Conservation (phyloP, 2,113 vertebrate species). For the Antechinus stuartii region DNA sequence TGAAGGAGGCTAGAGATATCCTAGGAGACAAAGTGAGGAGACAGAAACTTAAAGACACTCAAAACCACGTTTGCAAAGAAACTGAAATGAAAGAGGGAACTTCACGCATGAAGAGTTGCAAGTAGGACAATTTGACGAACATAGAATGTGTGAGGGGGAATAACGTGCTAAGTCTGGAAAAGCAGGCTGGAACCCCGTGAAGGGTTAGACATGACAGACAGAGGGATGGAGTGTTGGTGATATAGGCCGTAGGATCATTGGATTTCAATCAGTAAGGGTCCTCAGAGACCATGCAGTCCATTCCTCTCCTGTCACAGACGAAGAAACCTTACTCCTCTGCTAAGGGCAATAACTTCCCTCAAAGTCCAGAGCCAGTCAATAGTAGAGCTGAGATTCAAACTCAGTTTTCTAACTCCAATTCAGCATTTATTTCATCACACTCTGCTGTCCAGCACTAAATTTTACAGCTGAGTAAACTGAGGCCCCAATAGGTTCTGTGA, state of each 20-base stretch:
- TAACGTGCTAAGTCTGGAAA: neutral
- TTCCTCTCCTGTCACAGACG: neutral
- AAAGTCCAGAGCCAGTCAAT: neutral
- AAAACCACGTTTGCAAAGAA: neutral
- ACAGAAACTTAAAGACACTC: no score
- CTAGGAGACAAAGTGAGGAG: neutral
- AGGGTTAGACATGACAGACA: neutral
- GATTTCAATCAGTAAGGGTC: neutral
- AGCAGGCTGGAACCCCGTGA: neutral
- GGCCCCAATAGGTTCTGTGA: neutral
- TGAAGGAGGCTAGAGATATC: neutral
- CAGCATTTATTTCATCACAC: neutral
- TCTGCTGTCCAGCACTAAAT: neutral
- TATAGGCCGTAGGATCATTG: neutral
- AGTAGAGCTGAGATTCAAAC: neutral
- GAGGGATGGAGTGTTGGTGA: neutral
- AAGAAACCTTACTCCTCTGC: neutral
- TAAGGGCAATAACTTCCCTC: neutral
- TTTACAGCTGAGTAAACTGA: neutral
- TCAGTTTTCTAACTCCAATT: neutral
- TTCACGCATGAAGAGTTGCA: neutral
- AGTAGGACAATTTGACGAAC: neutral
- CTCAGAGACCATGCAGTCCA: neutral
- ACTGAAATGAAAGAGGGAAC: neutral
- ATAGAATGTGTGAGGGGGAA: neutral